These are phyloP conservation scores for Siniperca scherzeri DNA, from an alignment of 2,797 vertebrate species.

Conservation along the genomic window DNA sequence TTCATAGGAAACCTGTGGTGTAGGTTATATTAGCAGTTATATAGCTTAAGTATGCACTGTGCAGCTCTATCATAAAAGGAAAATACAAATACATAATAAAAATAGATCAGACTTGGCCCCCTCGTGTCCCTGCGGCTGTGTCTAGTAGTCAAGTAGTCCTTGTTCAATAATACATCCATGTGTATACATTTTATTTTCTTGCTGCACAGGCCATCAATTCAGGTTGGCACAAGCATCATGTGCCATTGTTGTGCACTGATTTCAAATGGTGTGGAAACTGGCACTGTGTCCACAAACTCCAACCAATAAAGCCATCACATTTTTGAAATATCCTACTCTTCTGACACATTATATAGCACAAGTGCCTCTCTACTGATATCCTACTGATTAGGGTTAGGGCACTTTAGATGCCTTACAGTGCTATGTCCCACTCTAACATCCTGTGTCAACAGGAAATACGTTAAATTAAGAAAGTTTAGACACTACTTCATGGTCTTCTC, in stretches of 20 bases:
- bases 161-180: background rate
- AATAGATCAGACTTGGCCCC: background rate
- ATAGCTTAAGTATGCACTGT: background rate
- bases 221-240: background rate
- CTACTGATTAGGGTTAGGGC: background rate
- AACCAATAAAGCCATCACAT: too few relatives aligned
- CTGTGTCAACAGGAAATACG: background rate
- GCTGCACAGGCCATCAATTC: background rate
- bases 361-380: background rate
- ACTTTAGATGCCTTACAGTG: background rate
- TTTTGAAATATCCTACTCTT: background rate
- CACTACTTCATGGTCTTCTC: background rate
- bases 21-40: background rate
- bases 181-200: slow-evolving; percentile 6
- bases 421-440: background rate
- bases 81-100: background rate
- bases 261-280: slow-evolving; percentile 1
- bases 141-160: background rate
- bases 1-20: background rate
- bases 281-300: background rate
- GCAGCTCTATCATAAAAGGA: background rate
- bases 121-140: background rate
- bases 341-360: background rate
- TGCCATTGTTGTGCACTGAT: background rate
- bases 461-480: background rate